Percentiles rank a stretch among this genome's conserved stretches.
These are phyloP conservation scores for Dendrocincla fuliginosa DNA, from an alignment of 2,797 vertebrate genomes.

Conservation along the genomic window DNA sequence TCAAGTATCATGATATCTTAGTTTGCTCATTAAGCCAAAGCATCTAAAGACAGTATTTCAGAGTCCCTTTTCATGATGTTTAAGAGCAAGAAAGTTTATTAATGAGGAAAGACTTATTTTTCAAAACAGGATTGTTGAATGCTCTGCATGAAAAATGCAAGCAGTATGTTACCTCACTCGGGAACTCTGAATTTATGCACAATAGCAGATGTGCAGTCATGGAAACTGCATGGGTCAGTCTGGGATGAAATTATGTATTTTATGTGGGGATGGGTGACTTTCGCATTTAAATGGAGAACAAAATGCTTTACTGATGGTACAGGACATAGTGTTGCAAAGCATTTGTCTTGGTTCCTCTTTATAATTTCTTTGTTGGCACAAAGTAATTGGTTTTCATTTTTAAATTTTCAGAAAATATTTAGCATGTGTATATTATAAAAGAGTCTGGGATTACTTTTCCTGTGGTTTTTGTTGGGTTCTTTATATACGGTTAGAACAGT, in stretches of 20 bases:
- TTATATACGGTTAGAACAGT: not conserved
- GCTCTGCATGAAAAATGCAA: not conserved
- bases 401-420: not conserved
- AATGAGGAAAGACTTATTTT: not conserved
- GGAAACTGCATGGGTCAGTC: not conserved
- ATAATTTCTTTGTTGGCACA: not conserved
- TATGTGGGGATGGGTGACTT: not conserved
- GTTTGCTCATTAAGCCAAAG: not conserved
- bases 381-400: not conserved
- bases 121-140: not conserved
- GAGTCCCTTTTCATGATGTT: not conserved
- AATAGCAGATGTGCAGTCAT: not conserved
- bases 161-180: not conserved
- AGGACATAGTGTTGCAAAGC: fast-evolving
- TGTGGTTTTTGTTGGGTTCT: not conserved
- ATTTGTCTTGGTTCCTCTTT: not conserved
- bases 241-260: not conserved
- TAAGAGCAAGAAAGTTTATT: not conserved
- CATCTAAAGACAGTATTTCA: not conserved
- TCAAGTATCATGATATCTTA: not conserved
- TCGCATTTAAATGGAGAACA: not conserved
- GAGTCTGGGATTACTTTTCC: not conserved
- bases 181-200: not conserved
- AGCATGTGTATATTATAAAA: not conserved
- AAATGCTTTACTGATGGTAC: not conserved